Base-by-base conservation (phyloP, 2,797 vertebrate species). In the Channa striata region DNA sequence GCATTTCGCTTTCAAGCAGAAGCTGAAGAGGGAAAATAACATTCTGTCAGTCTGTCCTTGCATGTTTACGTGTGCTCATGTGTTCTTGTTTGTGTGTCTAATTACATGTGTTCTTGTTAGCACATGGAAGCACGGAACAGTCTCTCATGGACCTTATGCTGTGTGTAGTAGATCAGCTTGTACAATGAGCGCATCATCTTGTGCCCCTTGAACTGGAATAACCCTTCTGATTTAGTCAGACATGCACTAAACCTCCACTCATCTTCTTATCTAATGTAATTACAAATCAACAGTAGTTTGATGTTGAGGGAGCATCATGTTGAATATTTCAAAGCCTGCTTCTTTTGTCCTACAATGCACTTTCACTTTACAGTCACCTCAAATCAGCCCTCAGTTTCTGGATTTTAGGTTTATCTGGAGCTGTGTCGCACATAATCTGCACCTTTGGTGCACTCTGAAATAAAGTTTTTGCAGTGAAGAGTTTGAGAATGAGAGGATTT, bases 211-310 rank as follows among this genome's bases (percentile, higher is more conserved):
- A 78, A 63, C 66, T 65, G 72, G 88, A 87, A 87, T 80, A 82
- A 81, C 84, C 80, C 68, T 70, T 84, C 78, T 88, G 67, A 72
- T 86, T 86, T 80, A 78, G 78, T 77, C 68, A 82, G 86, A 86
- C 86, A 76, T 60, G 70, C 59, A 11, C 74, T 83, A 87, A 87
- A 86, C 71, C 81, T 66, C 74, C 36, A 54, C 60, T 88, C 84
- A 87, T 88, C 84, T 85, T 80, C 85, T 90, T 84, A 87, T 87
- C 83, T 80, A 39, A 0, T 81, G 51, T 87, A 89, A 89, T 90
- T 87, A 88, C 81, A 80, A 78, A 78, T 81, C 74, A 79, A 36
- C 84, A 73, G 52, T 78, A 81, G 67, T 77, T 80, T 72, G 79
- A 80, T 70, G 80, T 63, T 33, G 75, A 68, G 43, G 62, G 50